phyloP scores from a whole-genome alignment of 2,888 invertebrate species.

The Euproctis similis region DNA sequence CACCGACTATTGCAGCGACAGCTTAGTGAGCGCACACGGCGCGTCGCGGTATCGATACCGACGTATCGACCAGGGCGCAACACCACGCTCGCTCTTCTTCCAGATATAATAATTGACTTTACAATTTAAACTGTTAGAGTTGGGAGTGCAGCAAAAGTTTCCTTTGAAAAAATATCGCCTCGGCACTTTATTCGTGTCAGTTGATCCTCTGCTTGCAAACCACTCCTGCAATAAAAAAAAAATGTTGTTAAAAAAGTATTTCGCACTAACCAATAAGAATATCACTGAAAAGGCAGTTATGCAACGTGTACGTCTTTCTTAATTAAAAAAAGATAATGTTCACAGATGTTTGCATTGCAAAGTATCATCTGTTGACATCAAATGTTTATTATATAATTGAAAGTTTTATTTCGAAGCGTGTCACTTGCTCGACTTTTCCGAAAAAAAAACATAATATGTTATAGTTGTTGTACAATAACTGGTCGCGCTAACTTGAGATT shows the following conservation, averaged over 20 bases:
- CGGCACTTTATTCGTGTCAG: conserved; percentile 53
- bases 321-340: no score
- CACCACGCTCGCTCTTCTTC: conserved; percentile 41
- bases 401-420: no score
- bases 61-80: conserved; percentile 47
- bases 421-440: no score
- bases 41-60: conserved; percentile 54
- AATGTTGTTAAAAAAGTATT: conserved; percentile 5
- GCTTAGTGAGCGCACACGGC: conserved; percentile 58
- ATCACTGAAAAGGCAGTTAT: conserved; percentile 11
- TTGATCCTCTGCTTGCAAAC: conserved; percentile 54
- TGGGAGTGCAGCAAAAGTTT: conserved; percentile 36
- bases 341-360: no score
- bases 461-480: no score
- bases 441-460: no score
- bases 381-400: no score
- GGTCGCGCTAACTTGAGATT: no score
- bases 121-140: conserved; percentile 32
- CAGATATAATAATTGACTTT: conserved; percentile 43
- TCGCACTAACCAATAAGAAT: not conserved
- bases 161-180: conserved; percentile 37
- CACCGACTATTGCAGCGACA: conserved; percentile 66
- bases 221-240: conserved; percentile 61
- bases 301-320: conserved; percentile 15
- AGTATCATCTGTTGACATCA: no score